Percentiles rank a stretch among this genome's conserved stretches.
These are phyloP conservation scores for Macaria liturata DNA, from an alignment of 2,888 invertebrate species.

Conservation along the genomic window DNA sequence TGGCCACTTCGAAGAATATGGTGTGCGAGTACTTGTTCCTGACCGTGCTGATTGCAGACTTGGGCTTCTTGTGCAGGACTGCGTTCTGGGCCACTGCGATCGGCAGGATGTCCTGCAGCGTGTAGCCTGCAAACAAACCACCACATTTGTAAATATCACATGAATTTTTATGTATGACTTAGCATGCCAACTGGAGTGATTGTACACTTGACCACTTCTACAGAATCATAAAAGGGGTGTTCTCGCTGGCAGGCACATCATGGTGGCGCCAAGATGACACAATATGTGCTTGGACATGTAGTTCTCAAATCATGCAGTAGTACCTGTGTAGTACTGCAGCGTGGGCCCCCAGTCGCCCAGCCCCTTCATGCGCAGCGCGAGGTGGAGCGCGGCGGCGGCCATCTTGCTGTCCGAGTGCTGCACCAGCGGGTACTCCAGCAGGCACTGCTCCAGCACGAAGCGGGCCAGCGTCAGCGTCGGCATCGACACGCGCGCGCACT, in stretches of 20 bases:
- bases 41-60: constrained; percentile 92
- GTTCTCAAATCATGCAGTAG: neutral
- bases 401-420: constrained; percentile 92
- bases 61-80: constrained; percentile 89
- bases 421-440: constrained; percentile 95
- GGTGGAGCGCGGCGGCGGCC: constrained; percentile 93
- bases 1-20: constrained; percentile 96
- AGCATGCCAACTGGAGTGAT: too few relatives aligned
- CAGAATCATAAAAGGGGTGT: too few relatives aligned
- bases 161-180: too few relatives aligned
- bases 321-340: constrained; percentile 90
- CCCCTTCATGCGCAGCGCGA: constrained; percentile 94
- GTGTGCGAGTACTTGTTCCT: constrained; percentile 97
- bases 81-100: constrained; percentile 89
- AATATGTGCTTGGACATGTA: too few relatives aligned
- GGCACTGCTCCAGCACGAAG: constrained; percentile 95
- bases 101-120: constrained; percentile 87
- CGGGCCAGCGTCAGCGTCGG: constrained; percentile 96
- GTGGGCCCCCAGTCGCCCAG: constrained; percentile 89
- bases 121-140: constrained; percentile 85
- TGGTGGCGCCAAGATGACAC: too few relatives aligned
- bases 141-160: too few relatives aligned
- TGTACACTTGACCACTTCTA: too few relatives aligned
- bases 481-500: constrained; percentile 95
- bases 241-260: too few relatives aligned